Conservation (phyloP, 2,888 invertebrate species). For the Agonopterix subpropinquella region DNA sequence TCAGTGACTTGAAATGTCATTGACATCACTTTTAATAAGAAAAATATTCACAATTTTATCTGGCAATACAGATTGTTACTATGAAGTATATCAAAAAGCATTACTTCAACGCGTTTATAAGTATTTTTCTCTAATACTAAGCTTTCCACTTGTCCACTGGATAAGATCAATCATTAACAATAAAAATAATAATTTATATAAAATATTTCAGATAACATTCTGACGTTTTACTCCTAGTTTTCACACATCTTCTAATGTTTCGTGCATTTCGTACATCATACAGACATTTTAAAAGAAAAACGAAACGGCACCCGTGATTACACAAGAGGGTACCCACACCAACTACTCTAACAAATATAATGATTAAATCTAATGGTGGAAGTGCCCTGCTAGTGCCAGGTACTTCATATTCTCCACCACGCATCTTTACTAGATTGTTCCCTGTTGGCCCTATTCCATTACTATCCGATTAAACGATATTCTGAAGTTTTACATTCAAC, state of each 20-base stretch:
- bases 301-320: slow-evolving; percentile 73
- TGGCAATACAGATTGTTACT: slow-evolving; percentile 73
- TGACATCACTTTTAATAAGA: slow-evolving; percentile 67
- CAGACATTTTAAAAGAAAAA: slow-evolving; percentile 75
- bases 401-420: slow-evolving; percentile 41
- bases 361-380: slow-evolving; percentile 68
- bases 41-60: slow-evolving; percentile 76
- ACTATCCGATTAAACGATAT: neutral
- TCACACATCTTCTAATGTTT: slow-evolving; percentile 88
- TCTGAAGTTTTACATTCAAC: neutral
- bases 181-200: slow-evolving; percentile 69
- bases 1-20: slow-evolving; percentile 71
- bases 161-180: slow-evolving; percentile 61
- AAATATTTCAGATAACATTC: slow-evolving; percentile 61
- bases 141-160: slow-evolving; percentile 65
- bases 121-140: slow-evolving; percentile 66
- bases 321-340: slow-evolving; percentile 71
- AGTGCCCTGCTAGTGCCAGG: slow-evolving; percentile 19
- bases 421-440: slow-evolving; percentile 36
- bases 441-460: slow-evolving; percentile 31
- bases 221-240: slow-evolving; percentile 52
- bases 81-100: slow-evolving; percentile 65
- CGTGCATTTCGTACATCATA: slow-evolving; percentile 92
- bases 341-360: slow-evolving; percentile 74
- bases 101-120: slow-evolving; percentile 42